phyloP scores from a whole-genome alignment of 2,113 vertebrate genomes.

The Taxidea taxus region DNA sequence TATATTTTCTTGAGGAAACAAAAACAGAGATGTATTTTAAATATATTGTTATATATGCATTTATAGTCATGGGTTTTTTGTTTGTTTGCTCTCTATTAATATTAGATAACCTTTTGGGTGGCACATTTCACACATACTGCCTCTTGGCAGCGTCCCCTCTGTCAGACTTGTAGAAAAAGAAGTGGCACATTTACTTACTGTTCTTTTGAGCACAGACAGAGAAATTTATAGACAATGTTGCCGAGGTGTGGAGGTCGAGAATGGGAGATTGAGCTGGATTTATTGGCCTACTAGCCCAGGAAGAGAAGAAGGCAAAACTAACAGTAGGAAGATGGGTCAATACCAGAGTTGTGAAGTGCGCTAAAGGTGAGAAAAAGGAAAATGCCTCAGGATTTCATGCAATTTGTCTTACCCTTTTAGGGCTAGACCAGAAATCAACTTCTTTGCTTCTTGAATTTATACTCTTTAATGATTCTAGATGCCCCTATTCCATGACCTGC shows the following conservation, averaged over 20 bases:
- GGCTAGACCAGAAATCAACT: not conserved
- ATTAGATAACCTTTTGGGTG: not conserved
- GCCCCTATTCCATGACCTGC: not conserved
- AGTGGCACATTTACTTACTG: not conserved
- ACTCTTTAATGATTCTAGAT: not conserved
- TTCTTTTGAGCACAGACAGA: not conserved
- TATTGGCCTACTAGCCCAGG: not conserved
- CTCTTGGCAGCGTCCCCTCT: not conserved
- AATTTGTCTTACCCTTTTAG: not conserved
- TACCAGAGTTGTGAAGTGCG: not conserved
- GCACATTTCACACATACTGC: not conserved
- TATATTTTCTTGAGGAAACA: not conserved
- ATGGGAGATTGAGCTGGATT: accelerated
- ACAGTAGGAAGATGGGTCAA: not conserved
- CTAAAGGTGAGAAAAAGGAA: not conserved
- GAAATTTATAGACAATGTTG: not conserved
- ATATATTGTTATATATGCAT: not conserved
- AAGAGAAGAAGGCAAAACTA: not conserved
- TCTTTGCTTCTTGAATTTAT: not conserved
- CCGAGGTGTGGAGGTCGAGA: not conserved
- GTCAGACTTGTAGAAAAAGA: not conserved
- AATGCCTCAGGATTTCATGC: accelerated
- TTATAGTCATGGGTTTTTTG: not conserved
- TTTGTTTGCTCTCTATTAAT: not conserved
- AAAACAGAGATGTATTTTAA: not conserved